Evolutionary conservation across 2,797 vertebrate genomes (phyloP).

Genomic region (Yasuhikotakia modesta): DNA sequence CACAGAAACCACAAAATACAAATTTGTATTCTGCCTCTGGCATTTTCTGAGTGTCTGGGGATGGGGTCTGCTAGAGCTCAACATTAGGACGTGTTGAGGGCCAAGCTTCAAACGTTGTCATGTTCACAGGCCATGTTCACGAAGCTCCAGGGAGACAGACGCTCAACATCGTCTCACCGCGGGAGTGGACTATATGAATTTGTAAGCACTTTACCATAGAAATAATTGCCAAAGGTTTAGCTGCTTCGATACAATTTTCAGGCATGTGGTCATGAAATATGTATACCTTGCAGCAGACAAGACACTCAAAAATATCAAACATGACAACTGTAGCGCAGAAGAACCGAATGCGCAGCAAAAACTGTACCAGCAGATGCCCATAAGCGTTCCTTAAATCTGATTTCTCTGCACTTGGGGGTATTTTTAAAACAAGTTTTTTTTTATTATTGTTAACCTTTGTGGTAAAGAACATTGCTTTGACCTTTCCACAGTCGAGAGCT

Average conservation of each 20-base stretch:
- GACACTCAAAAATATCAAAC: neutral
- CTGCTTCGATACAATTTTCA: neutral
- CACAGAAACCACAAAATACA: slow-evolving; percentile 32
- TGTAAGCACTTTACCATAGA: neutral
- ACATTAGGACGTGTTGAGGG: slow-evolving; percentile 23
- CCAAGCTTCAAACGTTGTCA: slow-evolving; percentile 33
- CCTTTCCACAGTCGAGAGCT: slow-evolving; percentile 39
- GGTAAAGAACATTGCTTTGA: slow-evolving; percentile 29
- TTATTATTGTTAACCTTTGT: slow-evolving; percentile 33
- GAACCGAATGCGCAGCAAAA: neutral
- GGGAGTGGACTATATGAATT: slow-evolving; percentile 4
- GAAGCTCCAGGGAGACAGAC: neutral
- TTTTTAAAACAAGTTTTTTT: neutral
- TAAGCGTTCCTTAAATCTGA: neutral
- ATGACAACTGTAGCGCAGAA: neutral
- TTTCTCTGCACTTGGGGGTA: neutral
- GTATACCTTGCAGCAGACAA: slow-evolving; percentile 15
- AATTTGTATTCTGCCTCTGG: slow-evolving; percentile 55
- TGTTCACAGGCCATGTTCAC: slow-evolving; percentile 9
- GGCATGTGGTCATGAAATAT: slow-evolving; percentile 37
- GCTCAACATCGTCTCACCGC: neutral
- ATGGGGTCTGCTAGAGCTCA: slow-evolving; percentile 10
- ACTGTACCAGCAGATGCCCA: neutral
- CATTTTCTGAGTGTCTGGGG: slow-evolving; percentile 4
- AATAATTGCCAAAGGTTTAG: slow-evolving; percentile 8